Base-by-base conservation (phyloP, 2,113 vertebrate species). In the Pleuronectes platessa region DNA sequence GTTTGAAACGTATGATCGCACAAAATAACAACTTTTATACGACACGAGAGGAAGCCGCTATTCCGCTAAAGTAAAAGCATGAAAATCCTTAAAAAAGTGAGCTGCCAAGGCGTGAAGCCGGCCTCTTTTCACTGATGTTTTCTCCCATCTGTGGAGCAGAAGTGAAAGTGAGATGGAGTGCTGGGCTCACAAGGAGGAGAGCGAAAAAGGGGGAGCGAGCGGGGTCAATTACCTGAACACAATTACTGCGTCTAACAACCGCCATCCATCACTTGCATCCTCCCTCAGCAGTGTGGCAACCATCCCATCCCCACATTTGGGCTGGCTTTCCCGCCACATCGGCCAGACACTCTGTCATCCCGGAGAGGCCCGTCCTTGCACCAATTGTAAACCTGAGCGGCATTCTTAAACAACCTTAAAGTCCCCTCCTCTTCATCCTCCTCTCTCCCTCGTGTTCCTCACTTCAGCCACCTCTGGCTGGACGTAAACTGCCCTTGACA, bases 211-310 rank as follows among this genome's bases (percentile, higher is more conserved):
- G 72, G 77, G 77, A 72, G 83, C 69, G 86, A 78, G 78, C 35
- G 37, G 84, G 89, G 91, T 87, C 89, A 93, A 94, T 93, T 93
- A 94, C 93, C 93, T 92, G 92, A 89, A 91, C 91, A 92, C 91
- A 95, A 93, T 93, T 94, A 94, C 92, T 79, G 90, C 78, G 62
- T 90, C 92, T 92, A 93, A 94, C 90, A 94, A 90, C 90, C 70
- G 49, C 76, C 91, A 94, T 95, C 93, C 92, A 94, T 94, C 93
- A 94, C 89, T 70, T 65, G 78, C 84, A 84, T 85, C 89, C 81
- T 90, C 79, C 74, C 88, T 84, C 77, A 69, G 83, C 79, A 77
- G 65, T n/a, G 11, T 80, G 6, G 79, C 86, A 86, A 85, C 90
- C 67, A 81, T 84, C 85, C 87, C 83, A 77, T 78, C 83, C 73